Percentiles rank a stretch among this genome's conserved stretches.
Conservation (phyloP, 1,140 invertebrate genomes). For the Philotrypesis tridentata region DNA sequence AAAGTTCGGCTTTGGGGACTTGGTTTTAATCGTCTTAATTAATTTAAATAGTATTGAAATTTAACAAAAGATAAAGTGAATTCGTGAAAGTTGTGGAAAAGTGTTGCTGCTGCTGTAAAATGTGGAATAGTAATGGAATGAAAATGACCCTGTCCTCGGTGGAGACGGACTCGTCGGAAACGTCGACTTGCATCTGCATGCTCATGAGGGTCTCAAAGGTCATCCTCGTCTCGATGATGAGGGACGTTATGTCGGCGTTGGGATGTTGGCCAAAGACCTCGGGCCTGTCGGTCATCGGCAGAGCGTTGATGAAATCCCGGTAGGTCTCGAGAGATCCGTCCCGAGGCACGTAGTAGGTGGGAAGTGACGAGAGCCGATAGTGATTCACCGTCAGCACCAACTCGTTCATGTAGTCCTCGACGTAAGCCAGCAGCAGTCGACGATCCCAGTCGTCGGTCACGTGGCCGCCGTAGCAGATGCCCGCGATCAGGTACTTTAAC, state of each 20-base stretch:
- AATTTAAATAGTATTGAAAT: too few species aligned
- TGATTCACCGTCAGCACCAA: slow-evolving; percentile 78
- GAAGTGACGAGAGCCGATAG: slow-evolving; percentile 81
- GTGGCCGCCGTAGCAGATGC: slow-evolving; percentile 95
- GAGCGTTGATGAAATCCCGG: slow-evolving; percentile 83
- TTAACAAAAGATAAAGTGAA: too few species aligned
- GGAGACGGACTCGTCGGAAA: slow-evolving; percentile 72
- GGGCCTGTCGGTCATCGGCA: slow-evolving; percentile 85
- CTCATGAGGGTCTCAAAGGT: slow-evolving; percentile 89
- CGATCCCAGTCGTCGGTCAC: slow-evolving; percentile 97
- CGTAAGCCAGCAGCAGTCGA: slow-evolving; percentile 85
- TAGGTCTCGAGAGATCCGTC: slow-evolving; percentile 88
- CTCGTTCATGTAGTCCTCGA: slow-evolving; percentile 86
- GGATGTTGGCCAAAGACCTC: slow-evolving; percentile 92
- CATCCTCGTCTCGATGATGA: slow-evolving; percentile 83
- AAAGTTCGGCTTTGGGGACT: too few species aligned
- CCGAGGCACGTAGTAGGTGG: slow-evolving; percentile 86
- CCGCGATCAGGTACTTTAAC: slow-evolving; percentile 91
- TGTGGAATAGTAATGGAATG: too few species aligned
- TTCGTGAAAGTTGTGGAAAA: too few species aligned
- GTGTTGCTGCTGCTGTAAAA: too few species aligned
- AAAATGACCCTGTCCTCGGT: slow-evolving; percentile 87
- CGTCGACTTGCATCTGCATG: slow-evolving; percentile 81
- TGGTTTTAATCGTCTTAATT: too few species aligned
- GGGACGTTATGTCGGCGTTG: slow-evolving; percentile 92